Percentiles rank a stretch among this genome's conserved stretches.
Evolutionary conservation across 2,113 vertebrate genomes (phyloP).

Genomic region (Dipodomys merriami): DNA sequence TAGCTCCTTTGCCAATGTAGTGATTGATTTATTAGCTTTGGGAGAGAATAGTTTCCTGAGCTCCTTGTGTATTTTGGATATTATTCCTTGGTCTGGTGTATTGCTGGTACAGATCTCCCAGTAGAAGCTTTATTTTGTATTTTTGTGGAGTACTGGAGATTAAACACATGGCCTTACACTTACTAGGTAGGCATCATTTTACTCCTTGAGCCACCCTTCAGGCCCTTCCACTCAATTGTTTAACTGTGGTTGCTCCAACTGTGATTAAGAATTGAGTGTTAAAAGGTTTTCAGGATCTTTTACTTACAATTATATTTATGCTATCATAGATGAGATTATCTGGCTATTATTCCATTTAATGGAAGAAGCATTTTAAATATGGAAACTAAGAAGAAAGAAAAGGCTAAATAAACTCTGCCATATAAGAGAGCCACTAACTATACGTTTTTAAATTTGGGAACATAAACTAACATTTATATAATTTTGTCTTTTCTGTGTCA

Average conservation of each 20-base stretch:
- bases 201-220: too few relatives aligned
- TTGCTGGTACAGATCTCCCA: too few relatives aligned
- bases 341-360: not conserved
- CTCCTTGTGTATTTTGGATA: too few relatives aligned
- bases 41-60: too few relatives aligned
- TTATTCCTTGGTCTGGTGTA: too few relatives aligned
- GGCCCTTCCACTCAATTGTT: not conserved
- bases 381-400: constrained; percentile 31
- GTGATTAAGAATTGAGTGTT: not conserved
- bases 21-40: too few relatives aligned
- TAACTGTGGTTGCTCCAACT: not conserved
- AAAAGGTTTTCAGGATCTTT: not conserved
- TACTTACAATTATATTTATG: not conserved
- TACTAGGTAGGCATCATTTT: too few relatives aligned
- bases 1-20: too few relatives aligned
- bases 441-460: not conserved
- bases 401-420: not conserved
- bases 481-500: not conserved
- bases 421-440: not conserved
- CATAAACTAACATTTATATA: not conserved
- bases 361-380: not conserved
- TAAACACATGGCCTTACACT: too few relatives aligned
- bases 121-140: too few relatives aligned
- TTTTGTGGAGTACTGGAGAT: too few relatives aligned
- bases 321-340: not conserved